These are phyloP conservation scores for Eupristina koningsbergeri DNA, from an alignment of 1,140 invertebrate genomes.

Conservation along the genomic window DNA sequence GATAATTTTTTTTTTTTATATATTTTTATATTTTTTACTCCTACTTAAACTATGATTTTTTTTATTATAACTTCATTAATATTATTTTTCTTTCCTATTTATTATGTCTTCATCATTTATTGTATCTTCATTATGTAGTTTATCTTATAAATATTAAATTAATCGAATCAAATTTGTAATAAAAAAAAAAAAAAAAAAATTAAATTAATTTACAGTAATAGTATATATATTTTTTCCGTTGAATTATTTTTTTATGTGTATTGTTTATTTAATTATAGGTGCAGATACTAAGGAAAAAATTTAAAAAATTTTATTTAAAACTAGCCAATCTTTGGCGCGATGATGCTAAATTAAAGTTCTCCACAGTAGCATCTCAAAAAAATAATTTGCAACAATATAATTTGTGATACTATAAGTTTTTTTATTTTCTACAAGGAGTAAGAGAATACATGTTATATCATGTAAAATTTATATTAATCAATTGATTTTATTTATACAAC, in stretches of 20 bases:
- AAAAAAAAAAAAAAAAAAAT: too few relatives aligned
- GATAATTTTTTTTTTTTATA: too few relatives aligned
- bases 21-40: too few relatives aligned
- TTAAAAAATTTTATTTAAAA: conserved; percentile 36
- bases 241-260: background rate
- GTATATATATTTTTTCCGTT: background rate
- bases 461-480: background rate
- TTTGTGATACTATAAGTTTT: conserved; percentile 35
- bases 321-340: conserved; percentile 9
- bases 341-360: background rate
- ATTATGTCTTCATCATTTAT: too few relatives aligned
- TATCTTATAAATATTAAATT: too few relatives aligned
- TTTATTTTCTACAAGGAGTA: background rate
- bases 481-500: background rate
- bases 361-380: background rate
- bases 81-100: too few relatives aligned
- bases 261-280: conserved; percentile 20
- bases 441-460: conserved; percentile 16
- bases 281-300: conserved; percentile 19
- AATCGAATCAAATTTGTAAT: too few relatives aligned
- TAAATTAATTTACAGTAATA: too few relatives aligned
- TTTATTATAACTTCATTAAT: too few relatives aligned
- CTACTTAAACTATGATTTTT: too few relatives aligned
- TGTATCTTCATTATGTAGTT: too few relatives aligned
- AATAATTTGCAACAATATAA: background rate